A percentile compares a stretch with the other conserved stretches of the same genome.
These are phyloP conservation scores for Strix uralensis DNA, from an alignment of 2,113 vertebrate genomes.

Conservation along the genomic window DNA sequence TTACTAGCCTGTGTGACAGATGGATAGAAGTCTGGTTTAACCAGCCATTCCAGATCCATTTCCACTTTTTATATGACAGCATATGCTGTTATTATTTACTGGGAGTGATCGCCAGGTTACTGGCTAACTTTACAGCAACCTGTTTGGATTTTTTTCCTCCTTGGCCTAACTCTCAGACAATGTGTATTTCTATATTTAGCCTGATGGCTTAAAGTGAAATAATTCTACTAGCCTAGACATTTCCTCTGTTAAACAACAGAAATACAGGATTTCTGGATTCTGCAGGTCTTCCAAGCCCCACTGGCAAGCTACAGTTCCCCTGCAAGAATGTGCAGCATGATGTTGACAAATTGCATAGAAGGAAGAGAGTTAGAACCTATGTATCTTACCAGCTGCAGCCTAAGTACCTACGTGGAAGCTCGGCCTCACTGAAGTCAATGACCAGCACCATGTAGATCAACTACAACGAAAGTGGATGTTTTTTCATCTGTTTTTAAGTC, in stretches of 20 bases:
- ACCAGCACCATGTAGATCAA: not conserved
- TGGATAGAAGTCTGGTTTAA: constrained; percentile 26
- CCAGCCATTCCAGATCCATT: constrained; percentile 8
- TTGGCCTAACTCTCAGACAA: not conserved
- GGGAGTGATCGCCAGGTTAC: not conserved
- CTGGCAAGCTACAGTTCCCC: not conserved
- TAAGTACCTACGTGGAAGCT: not conserved
- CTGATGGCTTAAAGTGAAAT: not conserved
- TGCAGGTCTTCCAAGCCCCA: not conserved
- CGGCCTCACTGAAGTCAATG: not conserved
- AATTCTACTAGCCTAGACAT: not conserved
- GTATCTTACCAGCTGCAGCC: not conserved
- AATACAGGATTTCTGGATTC: not conserved
- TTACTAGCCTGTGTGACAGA: constrained; percentile 11
- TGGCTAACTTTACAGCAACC: not conserved
- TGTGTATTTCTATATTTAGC: not conserved
- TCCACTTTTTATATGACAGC: not conserved
- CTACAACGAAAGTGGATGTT: not conserved
- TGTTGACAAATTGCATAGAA: not conserved
- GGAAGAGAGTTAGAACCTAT: not conserved
- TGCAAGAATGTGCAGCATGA: not conserved
- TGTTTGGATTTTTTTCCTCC: not conserved
- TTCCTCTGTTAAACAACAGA: not conserved
- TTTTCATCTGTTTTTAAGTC: not conserved
- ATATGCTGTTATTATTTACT: not conserved